phyloP scores from a whole-genome alignment of 2,797 vertebrate species.

The Fistularia commersonii region DNA sequence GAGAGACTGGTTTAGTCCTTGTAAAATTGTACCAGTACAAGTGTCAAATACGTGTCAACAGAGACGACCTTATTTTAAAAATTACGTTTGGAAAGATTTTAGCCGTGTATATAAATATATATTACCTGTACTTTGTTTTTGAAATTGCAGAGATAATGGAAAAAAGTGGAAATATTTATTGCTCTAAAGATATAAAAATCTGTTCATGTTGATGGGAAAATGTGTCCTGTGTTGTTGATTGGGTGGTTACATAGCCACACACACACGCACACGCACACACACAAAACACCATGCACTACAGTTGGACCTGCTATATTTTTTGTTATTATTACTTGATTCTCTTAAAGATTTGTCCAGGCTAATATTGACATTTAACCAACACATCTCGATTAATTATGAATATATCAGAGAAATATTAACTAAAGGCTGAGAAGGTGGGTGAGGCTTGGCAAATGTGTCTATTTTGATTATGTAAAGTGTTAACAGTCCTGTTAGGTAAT shows the following conservation, averaged over 20 bases:
- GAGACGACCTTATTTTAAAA: conserved; percentile 71
- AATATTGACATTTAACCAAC: too few species aligned
- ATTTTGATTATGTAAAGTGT: too few species aligned
- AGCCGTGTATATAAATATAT: conserved; percentile 74
- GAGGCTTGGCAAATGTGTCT: too few species aligned
- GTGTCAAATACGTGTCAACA: conserved; percentile 68
- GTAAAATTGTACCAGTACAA: conserved; percentile 70
- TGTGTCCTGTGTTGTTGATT: conserved; percentile 36
- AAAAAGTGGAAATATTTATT: conserved; percentile 76
- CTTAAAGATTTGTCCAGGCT: too few species aligned
- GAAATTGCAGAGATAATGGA: conserved; percentile 68
- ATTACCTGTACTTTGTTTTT: conserved; percentile 73
- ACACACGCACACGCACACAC: too few species aligned
- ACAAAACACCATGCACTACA: background rate
- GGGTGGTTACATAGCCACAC: background rate
- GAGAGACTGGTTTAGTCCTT: conserved; percentile 61
- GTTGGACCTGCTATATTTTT: background rate
- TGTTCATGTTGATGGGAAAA: conserved; percentile 68
- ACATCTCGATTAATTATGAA: too few species aligned
- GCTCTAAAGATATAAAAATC: conserved; percentile 73
- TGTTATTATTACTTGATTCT: too few species aligned
- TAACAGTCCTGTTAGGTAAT: too few species aligned
- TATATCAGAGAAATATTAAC: too few species aligned
- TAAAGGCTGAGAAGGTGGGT: too few species aligned
- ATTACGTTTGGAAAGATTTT: conserved; percentile 65